Percentiles rank a stretch among this genome's conserved stretches.
Evolutionary conservation across 2,888 invertebrate genomes (phyloP).

Genomic region (Rotaria sp.): DNA sequence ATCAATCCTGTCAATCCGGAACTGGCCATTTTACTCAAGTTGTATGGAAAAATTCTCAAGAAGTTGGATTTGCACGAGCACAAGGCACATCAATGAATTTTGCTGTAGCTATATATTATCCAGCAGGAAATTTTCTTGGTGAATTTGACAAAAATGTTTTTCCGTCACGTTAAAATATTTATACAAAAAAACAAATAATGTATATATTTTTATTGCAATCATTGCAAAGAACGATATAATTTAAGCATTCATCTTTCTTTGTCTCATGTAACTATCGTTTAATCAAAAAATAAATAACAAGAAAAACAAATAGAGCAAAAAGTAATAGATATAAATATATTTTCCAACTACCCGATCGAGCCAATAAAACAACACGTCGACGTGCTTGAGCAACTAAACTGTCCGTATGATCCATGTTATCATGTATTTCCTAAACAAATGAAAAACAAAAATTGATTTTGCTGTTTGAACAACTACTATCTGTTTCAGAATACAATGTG

Average conservation of each 20-base stretch:
- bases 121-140: neutral
- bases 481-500: too few species aligned
- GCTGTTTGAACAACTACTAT: too few species aligned
- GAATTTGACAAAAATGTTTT: neutral
- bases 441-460: too few species aligned
- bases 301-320: neutral
- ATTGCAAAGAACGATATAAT: neutral
- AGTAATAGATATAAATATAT: neutral
- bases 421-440: neutral
- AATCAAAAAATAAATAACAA: slow-evolving; percentile 1
- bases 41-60: slow-evolving; percentile 30
- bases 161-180: neutral
- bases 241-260: neutral
- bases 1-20: slow-evolving; percentile 18
- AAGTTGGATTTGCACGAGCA: slow-evolving; percentile 30
- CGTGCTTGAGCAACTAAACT: neutral
- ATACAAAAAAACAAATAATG: neutral
- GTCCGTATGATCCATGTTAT: neutral
- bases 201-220: neutral
- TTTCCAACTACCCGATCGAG: slow-evolving; percentile 4
- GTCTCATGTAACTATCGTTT: neutral
- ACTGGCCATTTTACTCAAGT: slow-evolving; percentile 39
- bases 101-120: neutral
- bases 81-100: neutral
- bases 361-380: neutral